Evolutionary conservation across 2,888 invertebrate genomes (phyloP), one percentile per base, ranked within the genome.

Genomic region (Aphidoletes aphidimyza): DNA sequence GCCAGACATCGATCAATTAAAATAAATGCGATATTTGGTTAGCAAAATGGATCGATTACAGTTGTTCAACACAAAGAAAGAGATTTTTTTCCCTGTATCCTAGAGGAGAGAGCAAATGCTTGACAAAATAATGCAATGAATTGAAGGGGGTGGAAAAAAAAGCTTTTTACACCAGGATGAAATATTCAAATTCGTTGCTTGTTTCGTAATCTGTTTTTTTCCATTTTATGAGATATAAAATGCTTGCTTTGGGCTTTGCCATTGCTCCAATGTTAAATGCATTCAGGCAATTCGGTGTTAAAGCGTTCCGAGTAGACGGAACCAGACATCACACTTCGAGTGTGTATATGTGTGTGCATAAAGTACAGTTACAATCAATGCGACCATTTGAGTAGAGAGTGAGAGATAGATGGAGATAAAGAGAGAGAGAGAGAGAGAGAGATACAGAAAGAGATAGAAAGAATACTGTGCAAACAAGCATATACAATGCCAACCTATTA

Each of bases 1-100:
- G 34, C 30, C 69, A 69, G 69, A 69, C 69, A 69, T 69, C 34
- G 69, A 69, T 69, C 69, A 69, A 69, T 69, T 69, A 69, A 69
- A 30, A 69, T 30, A 69, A 69, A 54, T 30, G 26, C 30, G 11
- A 30, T 26, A 69, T 69, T 69, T 30, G 69, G 69, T 69, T 69
- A 30, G 69, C 30, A 14, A 69, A 30, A 69, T 69, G 69, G 69
- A 30, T 69, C 69, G 69, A 69, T 69, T 69, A 30, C 69, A 69
- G 30, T 69, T 30, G 69, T 69, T 69, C 11, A 69, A 30, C 69
- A 42, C 42, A 34, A 69, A 30, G 0, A 69, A 69, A 54, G 54
- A 54, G 19, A 11, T 54, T 54, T 19, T 54, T 5, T 26, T 54
- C 22, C 3, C 42, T 42, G 42, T 42, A 9, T 42, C 14, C 14